Conservation (phyloP, 2,113 vertebrate genomes). For the Oenanthe oenanthe region DNA sequence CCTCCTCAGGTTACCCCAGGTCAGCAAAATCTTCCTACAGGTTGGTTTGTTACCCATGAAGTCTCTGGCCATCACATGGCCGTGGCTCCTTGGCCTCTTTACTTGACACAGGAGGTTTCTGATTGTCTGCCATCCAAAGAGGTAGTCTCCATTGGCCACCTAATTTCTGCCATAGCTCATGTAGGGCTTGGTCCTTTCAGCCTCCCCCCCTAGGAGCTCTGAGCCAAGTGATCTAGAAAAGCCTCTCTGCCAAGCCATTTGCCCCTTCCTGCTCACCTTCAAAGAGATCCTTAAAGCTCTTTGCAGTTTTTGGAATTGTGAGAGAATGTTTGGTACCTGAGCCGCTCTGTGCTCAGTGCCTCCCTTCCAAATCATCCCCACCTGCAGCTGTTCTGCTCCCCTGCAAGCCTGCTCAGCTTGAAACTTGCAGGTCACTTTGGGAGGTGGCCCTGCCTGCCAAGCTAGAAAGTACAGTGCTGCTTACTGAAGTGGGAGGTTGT, state of each 20-base stretch:
- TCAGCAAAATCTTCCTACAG: not conserved
- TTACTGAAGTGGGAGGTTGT: slow-evolving; percentile 2
- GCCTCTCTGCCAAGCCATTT: not conserved
- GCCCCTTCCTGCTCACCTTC: not conserved
- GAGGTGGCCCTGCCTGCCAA: not conserved
- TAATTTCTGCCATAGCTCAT: not conserved
- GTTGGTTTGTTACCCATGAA: not conserved
- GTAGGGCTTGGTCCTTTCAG: not conserved
- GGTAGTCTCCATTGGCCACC: not conserved
- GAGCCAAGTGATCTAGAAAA: not conserved
- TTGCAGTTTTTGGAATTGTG: not conserved
- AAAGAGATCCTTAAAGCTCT: not conserved
- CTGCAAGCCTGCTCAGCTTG: not conserved
- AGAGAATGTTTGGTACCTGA: not conserved
- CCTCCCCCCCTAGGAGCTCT: not conserved
- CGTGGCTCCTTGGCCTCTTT: not conserved
- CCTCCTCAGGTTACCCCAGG: not conserved
- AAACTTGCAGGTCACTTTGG: not conserved
- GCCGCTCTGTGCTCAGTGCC: not conserved
- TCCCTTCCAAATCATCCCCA: not conserved
- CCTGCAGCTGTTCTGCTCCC: not conserved
- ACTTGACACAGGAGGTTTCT: not conserved
- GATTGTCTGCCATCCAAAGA: not conserved
- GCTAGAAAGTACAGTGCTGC: slow-evolving; percentile 18
- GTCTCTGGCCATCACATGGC: not conserved